Evolutionary conservation across 2,113 vertebrate species (phyloP).

Genomic region (Aegithalos caudatus): DNA sequence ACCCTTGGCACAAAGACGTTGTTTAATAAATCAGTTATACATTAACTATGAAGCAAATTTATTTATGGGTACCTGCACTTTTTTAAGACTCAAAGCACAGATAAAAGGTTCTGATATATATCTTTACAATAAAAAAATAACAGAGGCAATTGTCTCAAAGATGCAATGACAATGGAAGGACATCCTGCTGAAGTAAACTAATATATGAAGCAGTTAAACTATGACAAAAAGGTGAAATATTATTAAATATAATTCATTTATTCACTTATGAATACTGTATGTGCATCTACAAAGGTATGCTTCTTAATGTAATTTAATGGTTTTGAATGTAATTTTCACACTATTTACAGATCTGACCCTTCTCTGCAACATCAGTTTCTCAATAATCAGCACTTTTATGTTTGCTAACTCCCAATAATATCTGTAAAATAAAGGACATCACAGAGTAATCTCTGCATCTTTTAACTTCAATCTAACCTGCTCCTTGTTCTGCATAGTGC

Average conservation of each 20-base stretch:
- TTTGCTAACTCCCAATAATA: slow-evolving; percentile 40
- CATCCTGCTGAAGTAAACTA: slow-evolving; percentile 12
- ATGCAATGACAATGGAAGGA: slow-evolving; percentile 35
- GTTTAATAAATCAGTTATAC: slow-evolving; percentile 37
- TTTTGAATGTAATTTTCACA: slow-evolving; percentile 58
- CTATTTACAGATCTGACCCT: slow-evolving; percentile 50
- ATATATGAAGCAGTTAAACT: slow-evolving; percentile 26
- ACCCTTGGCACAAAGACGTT: neutral
- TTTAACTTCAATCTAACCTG: neutral
- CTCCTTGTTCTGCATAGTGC: neutral
- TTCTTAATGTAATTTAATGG: slow-evolving; percentile 54
- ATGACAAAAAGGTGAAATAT: slow-evolving; percentile 55
- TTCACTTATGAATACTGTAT: slow-evolving; percentile 69
- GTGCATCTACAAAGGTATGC: slow-evolving; percentile 42
- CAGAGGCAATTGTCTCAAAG: neutral
- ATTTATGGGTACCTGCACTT: slow-evolving; percentile 43
- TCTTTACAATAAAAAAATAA: neutral
- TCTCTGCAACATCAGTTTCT: slow-evolving; percentile 32
- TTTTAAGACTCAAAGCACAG: slow-evolving; percentile 21
- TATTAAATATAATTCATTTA: slow-evolving; percentile 65
- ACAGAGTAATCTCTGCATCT: neutral
- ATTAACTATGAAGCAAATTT: slow-evolving; percentile 32
- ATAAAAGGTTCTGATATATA: neutral
- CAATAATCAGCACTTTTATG: slow-evolving; percentile 52
- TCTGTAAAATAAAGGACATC: slow-evolving; percentile 50